Evolutionary conservation across 2,888 invertebrate species (phyloP), one percentile per base, ranked within the genome.

Genomic region (Leptinotarsa peninsularis): DNA sequence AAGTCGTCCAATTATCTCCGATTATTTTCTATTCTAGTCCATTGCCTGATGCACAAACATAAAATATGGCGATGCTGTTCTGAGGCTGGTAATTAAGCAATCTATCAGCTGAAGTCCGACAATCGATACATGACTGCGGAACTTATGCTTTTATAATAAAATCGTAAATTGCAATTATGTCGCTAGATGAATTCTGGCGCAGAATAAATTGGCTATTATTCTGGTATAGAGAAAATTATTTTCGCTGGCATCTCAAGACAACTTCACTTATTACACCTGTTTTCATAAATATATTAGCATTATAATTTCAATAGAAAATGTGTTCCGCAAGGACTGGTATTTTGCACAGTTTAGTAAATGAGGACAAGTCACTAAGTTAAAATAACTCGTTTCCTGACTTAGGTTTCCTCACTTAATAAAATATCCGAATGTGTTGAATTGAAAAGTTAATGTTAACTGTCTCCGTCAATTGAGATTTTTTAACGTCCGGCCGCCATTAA

Each of bases 41-140:
- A 77, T 74, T 79, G 81, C 81, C 79, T 75, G 79, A 78, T 81
- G 81, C 76, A 72, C 66, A 76, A 79, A 75, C 81, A 84, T 87
- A 85, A 87, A 85, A 85, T 86, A 87, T 85, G 79, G 85, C 85
- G 82, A 81, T 83, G 84, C 84, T 82, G 81, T 84, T 85, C 84
- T 81, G 83, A 83, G 82, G 84, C 83, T 84, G 82, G 84, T 87
- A 87, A 87, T 87, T 87, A 87, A 87, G 87, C 86, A 85, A 87
- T 87, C 86, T 86, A 87, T 87, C 87, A 87, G 85, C 81, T 82
- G 80, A 79, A 82, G 85, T 85, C 85, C 84, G 81, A 82, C 80
- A 81, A 79, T 76, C 76, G 75, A 79, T 76, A 76, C 76, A 79
- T 76, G 69, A 76, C 75, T 77, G 77, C 75, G 78, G 75, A 79